Percentiles rank a stretch among this genome's conserved stretches.
Conservation (phyloP, 2,888 invertebrate genomes). For the Tyria jacobaeae region DNA sequence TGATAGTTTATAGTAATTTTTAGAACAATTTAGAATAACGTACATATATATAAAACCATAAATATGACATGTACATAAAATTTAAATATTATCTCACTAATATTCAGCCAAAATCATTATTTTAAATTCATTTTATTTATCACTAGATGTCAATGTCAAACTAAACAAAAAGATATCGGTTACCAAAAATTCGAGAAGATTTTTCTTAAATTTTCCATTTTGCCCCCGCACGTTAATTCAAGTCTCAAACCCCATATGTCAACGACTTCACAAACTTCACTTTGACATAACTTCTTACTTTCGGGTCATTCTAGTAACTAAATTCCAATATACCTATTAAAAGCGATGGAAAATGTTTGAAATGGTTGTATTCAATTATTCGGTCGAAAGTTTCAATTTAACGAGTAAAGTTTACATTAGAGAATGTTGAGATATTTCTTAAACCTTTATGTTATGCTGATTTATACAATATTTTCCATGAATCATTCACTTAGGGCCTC, state of each 20-base stretch:
- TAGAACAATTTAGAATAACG: too few relatives aligned
- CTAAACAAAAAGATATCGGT: too few relatives aligned
- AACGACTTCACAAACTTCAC: background rate
- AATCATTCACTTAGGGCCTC: background rate
- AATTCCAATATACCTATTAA: background rate
- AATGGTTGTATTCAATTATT: constrained; percentile 1
- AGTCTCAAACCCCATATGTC: background rate
- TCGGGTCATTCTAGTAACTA: background rate
- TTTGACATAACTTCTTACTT: background rate
- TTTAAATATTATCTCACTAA: too few relatives aligned
- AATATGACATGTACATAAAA: too few relatives aligned
- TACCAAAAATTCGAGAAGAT: too few relatives aligned
- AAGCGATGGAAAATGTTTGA: background rate
- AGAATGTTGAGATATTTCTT: background rate
- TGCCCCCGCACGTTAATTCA: background rate
- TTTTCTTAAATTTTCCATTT: too few relatives aligned
- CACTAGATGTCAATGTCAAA: too few relatives aligned
- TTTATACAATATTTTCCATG: background rate
- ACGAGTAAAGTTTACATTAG: background rate
- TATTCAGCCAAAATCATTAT: too few relatives aligned
- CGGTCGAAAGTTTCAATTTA: background rate
- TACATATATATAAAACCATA: too few relatives aligned
- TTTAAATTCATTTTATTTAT: too few relatives aligned
- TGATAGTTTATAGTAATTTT: too few relatives aligned
- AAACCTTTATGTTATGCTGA: background rate